phyloP scores from a whole-genome alignment of 2,888 invertebrate species.

The Crepidodera aurea region DNA sequence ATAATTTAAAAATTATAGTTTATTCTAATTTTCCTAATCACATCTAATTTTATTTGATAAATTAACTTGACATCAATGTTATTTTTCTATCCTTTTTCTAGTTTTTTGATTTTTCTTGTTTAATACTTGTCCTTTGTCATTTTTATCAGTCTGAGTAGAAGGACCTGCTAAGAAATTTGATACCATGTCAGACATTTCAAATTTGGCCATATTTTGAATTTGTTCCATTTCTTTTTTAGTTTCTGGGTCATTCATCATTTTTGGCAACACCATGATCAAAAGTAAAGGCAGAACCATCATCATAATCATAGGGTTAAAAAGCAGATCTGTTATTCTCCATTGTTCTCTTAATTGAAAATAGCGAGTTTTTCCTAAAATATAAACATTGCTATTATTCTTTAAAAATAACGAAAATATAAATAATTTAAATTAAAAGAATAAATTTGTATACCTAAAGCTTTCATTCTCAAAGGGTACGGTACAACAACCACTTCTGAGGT shows the following conservation, averaged over 20 bases:
- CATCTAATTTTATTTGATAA: no score
- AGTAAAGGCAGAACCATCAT: constrained; percentile 96
- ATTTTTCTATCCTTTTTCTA: constrained; percentile 41
- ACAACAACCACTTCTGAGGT: constrained; percentile 89
- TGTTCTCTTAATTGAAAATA: constrained; percentile 92
- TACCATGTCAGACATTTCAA: constrained; percentile 95
- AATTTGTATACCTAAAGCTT: constrained; percentile 77
- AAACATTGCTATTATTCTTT: background rate
- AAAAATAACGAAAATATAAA: background rate
- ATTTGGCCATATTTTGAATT: constrained; percentile 79
- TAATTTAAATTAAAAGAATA: constrained; percentile 3
- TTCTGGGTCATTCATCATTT: constrained; percentile 98
- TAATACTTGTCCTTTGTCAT: constrained; percentile 25
- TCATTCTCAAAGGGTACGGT: constrained; percentile 91
- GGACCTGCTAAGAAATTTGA: constrained; percentile 82
- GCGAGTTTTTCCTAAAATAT: constrained; percentile 70
- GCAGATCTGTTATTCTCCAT: constrained; percentile 95
- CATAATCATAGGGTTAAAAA: constrained; percentile 96
- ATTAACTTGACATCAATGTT: no score
- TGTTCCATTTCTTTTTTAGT: constrained; percentile 96
- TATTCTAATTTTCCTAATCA: no score
- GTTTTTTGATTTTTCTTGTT: constrained; percentile 37
- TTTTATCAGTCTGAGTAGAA: constrained; percentile 26
- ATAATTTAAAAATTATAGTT: no score
- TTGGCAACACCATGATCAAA: constrained; percentile 91